phyloP scores from a whole-genome alignment of 92 coral and sea anemone species.

The Phenganax subtilis region DNA sequence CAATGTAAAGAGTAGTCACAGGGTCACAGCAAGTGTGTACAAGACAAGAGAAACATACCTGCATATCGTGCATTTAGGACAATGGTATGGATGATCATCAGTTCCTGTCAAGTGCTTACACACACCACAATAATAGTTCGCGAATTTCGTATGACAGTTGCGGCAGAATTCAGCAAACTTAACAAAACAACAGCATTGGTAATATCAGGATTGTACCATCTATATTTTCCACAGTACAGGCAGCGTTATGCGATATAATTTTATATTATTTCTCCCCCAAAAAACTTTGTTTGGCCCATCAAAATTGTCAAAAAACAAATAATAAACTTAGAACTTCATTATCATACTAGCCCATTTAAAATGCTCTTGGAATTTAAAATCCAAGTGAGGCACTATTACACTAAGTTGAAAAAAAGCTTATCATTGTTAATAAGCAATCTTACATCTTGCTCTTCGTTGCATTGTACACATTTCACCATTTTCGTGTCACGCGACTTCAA shows the following conservation, averaged over 20 bases:
- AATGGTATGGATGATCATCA: conserved; percentile 81
- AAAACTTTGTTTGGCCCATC: not conserved
- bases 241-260: too few relatives aligned
- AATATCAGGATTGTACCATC: too few relatives aligned
- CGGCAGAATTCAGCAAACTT: conserved; percentile 58
- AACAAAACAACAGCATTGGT: not conserved
- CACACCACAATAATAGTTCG: conserved; percentile 68
- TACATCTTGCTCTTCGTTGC: conserved; percentile 63
- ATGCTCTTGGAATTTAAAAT: too few relatives aligned
- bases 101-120: conserved; percentile 75
- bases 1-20: not conserved
- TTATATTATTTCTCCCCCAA: not conserved
- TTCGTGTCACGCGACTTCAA: conserved; percentile 66
- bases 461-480: conserved; percentile 60
- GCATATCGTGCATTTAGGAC: conserved; percentile 73
- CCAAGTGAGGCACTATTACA: not conserved
- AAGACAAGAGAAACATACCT: conserved; percentile 15
- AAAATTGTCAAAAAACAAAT: not conserved
- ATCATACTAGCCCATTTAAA: too few relatives aligned
- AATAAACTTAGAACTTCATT: too few relatives aligned
- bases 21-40: too few relatives aligned
- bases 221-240: not conserved
- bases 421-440: not conserved
- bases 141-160: conserved; percentile 53
- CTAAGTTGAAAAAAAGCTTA: not conserved